Percentiles rank a stretch among this genome's conserved stretches.
Evolutionary conservation across 2,888 invertebrate genomes (phyloP).

Genomic region (Nephrotoma appendiculata): DNA sequence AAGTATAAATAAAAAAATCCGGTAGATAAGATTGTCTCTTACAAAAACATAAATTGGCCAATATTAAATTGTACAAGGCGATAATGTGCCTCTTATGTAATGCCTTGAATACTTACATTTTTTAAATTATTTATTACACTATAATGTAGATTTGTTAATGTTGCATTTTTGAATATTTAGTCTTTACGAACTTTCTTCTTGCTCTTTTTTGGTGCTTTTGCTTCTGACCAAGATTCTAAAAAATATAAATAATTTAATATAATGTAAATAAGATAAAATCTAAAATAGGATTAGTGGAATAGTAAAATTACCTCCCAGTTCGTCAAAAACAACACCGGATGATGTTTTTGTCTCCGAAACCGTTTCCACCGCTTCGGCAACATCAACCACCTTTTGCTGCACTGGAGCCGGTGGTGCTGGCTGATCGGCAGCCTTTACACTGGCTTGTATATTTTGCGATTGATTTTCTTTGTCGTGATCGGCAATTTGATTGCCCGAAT

Average conservation of each 20-base stretch:
- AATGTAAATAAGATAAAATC: not conserved
- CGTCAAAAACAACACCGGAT: not conserved
- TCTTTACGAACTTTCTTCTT: slow-evolving; percentile 2
- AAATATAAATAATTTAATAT: not conserved
- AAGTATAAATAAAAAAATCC: not conserved
- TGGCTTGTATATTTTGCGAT: not conserved
- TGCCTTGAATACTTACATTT: not conserved
- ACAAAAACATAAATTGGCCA: not conserved
- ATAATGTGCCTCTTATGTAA: not conserved
- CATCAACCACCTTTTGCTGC: not conserved
- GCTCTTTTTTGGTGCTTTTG: not conserved
- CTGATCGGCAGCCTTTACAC: not conserved
- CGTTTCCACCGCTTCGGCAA: not conserved
- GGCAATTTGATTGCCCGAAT: not conserved
- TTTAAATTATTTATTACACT: not conserved
- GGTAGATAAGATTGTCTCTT: not conserved
- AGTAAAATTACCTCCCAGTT: not conserved
- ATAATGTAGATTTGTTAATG: not conserved
- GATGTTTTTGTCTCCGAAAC: not conserved
- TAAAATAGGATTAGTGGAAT: not conserved
- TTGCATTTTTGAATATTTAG: not conserved
- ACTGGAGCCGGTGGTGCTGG: not conserved
- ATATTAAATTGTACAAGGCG: not conserved
- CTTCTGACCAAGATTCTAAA: not conserved
- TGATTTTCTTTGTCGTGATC: slow-evolving; percentile 1